A percentile compares a stretch with the other conserved stretches of the same genome.
Evolutionary conservation across 2,888 invertebrate species (phyloP).

Genomic region (Drosophila anomalata): DNA sequence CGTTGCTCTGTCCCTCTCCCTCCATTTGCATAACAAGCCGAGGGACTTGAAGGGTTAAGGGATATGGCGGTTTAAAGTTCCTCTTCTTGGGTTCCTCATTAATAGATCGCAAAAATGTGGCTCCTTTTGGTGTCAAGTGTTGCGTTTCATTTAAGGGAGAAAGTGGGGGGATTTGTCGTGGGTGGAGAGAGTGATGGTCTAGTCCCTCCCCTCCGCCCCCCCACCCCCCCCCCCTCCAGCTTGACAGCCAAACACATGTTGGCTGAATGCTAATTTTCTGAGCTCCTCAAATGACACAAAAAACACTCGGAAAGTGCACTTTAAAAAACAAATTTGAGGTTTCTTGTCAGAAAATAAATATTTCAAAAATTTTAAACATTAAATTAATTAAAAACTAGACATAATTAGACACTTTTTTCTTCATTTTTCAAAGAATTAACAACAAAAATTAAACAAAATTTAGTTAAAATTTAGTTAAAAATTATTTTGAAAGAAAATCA

Average conservation of each 20-base stretch:
- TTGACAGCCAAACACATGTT: conserved; percentile 67
- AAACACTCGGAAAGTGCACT: conserved; percentile 7
- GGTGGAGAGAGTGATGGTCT: too few species aligned
- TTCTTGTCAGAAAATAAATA: neutral
- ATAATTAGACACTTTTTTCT: too few species aligned
- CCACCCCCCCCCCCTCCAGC: neutral
- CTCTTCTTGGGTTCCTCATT: conserved; percentile 55
- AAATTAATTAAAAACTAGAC: neutral
- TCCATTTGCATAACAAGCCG: conserved; percentile 54
- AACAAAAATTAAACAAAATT: too few species aligned
- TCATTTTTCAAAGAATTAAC: too few species aligned
- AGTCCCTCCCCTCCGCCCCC: too few species aligned
- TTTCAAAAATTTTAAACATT: neutral
- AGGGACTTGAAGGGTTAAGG: neutral
- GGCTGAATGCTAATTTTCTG: conserved; percentile 68
- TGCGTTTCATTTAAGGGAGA: conserved; percentile 65
- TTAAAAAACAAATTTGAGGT: neutral
- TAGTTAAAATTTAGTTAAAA: too few species aligned
- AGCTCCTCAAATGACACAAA: conserved; percentile 48
- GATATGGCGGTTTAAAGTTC: conserved; percentile 49
- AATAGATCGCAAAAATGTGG: conserved; percentile 48
- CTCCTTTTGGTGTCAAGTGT: conserved; percentile 74
- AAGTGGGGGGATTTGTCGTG: too few species aligned
- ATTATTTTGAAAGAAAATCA: too few species aligned
- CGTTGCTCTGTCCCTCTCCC: conserved; percentile 42